A percentile compares a stretch with the other conserved stretches of the same genome.
Evolutionary conservation across 2,888 invertebrate genomes (phyloP).

Genomic region (Campopleginae sp.): DNA sequence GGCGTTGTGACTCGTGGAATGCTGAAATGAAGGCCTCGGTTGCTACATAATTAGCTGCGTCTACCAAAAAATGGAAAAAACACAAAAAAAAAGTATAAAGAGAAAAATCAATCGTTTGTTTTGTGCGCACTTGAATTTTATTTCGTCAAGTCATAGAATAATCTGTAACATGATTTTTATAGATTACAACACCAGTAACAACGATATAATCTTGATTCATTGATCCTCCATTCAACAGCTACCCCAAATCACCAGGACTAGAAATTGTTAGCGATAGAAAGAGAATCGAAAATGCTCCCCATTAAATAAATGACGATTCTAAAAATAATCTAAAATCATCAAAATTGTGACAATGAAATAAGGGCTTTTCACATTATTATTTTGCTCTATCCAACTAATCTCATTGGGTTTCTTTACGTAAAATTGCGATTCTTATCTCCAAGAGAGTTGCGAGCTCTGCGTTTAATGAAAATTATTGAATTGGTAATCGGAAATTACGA

Average conservation of each 20-base stretch:
- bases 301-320: background rate
- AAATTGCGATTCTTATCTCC: conserved; percentile 11
- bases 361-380: background rate
- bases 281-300: conserved; percentile 10
- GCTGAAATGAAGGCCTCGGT: conserved; percentile 40
- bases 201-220: conserved; percentile 58
- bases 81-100: background rate
- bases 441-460: background rate
- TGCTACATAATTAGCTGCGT: conserved; percentile 37
- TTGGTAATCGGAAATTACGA: background rate
- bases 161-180: conserved; percentile 47
- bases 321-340: background rate
- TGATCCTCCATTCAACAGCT: conserved; percentile 22
- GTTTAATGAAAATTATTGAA: background rate
- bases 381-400: background rate
- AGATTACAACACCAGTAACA: conserved; percentile 58
- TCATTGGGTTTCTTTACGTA: background rate
- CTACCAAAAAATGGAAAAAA: conserved; percentile 31
- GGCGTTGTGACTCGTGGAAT: conserved; percentile 75
- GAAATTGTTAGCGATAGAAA: background rate
- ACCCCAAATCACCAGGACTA: conserved; percentile 5
- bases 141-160: conserved; percentile 49
- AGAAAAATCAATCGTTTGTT: conserved; percentile 25
- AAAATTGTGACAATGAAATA: background rate
- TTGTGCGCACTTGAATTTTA: conserved; percentile 59